Evolutionary conservation across 2,113 vertebrate species (phyloP).

Genomic region (Nycticebus coucang): DNA sequence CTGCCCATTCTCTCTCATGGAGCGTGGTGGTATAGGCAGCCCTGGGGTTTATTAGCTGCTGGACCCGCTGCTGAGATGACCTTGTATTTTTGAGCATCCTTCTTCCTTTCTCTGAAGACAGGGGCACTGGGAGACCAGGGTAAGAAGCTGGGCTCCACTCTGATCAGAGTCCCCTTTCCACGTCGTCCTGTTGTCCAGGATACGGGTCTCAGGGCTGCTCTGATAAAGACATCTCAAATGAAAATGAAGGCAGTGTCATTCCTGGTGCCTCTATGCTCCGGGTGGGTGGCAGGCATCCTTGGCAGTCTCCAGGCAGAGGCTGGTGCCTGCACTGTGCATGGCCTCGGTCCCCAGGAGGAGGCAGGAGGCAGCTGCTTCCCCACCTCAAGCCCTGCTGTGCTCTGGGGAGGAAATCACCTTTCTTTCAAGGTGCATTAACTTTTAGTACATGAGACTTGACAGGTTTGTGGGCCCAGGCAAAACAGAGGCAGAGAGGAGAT

Average conservation of each 20-base stretch:
- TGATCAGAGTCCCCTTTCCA: accelerated
- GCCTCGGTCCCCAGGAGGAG: neutral
- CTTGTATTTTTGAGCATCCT: neutral
- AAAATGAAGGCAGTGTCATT: accelerated
- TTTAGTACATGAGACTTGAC: slow-evolving; percentile 31
- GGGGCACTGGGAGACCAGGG: accelerated
- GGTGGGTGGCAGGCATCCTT: accelerated
- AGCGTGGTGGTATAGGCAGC: accelerated
- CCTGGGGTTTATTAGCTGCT: accelerated
- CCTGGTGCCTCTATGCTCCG: neutral
- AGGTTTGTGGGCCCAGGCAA: neutral
- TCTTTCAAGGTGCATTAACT: neutral
- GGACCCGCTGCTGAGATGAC: neutral
- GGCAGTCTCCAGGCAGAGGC: accelerated
- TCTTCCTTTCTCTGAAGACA: neutral
- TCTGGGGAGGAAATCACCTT: neutral
- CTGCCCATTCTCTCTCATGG: accelerated
- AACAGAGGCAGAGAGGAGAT: neutral
- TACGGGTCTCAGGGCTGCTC: neutral
- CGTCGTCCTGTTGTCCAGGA: accelerated
- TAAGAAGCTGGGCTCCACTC: accelerated
- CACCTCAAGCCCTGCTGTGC: neutral
- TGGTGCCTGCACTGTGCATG: neutral
- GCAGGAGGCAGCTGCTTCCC: neutral
- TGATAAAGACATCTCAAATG: neutral